A percentile compares a stretch with the other conserved stretches of the same genome.
phyloP scores from a whole-genome alignment of 2,113 vertebrate species.

The Chloropsis cyanopogon region DNA sequence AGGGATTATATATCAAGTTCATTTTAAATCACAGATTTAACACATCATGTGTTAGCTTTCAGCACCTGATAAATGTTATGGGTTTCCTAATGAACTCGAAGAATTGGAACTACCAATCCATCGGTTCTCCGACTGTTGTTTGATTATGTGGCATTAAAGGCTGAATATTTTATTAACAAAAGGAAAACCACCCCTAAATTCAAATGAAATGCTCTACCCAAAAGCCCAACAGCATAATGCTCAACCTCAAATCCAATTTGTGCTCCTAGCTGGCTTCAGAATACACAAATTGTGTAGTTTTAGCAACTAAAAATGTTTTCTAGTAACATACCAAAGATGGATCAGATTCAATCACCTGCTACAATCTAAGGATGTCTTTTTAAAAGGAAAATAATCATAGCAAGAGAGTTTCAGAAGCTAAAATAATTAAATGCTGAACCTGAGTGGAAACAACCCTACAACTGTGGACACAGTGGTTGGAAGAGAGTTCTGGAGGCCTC shows the following conservation, averaged over 20 bases:
- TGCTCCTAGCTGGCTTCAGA: neutral
- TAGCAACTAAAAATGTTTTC: neutral
- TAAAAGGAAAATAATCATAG: neutral
- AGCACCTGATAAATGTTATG: constrained; percentile 42
- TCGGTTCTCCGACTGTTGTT: constrained; percentile 12
- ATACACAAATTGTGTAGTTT: neutral
- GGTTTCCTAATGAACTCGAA: constrained; percentile 20
- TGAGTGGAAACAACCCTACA: neutral
- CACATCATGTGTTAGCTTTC: constrained; percentile 43
- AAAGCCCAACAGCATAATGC: neutral
- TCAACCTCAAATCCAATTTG: neutral
- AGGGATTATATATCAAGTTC: constrained; percentile 1
- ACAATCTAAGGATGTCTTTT: neutral
- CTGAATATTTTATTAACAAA: constrained; percentile 38
- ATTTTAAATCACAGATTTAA: constrained; percentile 44
- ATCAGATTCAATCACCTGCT: neutral
- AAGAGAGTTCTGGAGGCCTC: neutral
- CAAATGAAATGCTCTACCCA: neutral
- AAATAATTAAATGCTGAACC: neutral
- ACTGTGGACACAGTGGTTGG: neutral
- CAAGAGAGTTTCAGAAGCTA: neutral
- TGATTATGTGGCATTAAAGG: constrained; percentile 1
- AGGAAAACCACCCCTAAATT: neutral
- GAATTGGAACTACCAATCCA: neutral
- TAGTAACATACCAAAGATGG: neutral